Evolutionary conservation across 2,888 invertebrate genomes (phyloP).

Genomic region (Sussaba pulchella): DNA sequence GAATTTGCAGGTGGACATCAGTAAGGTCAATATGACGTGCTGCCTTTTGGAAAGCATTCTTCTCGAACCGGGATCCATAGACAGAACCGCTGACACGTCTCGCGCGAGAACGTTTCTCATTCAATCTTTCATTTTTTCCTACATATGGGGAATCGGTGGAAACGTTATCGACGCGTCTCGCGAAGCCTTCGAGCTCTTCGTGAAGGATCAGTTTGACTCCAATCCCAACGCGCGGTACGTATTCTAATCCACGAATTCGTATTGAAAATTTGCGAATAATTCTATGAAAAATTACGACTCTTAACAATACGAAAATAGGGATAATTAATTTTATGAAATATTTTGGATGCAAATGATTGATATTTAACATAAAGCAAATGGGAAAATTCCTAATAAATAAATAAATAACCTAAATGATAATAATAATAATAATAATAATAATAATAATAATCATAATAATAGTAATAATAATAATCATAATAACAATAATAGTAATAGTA

Average conservation of each 20-base stretch:
- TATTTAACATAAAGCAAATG: too few relatives aligned
- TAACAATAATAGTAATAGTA: too few relatives aligned
- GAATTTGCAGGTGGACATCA: conserved; percentile 89
- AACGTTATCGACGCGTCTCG: conserved; percentile 91
- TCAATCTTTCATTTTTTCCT: conserved; percentile 92
- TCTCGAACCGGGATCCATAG: conserved; percentile 87
- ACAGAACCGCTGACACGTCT: conserved; percentile 86
- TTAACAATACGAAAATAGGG: too few relatives aligned
- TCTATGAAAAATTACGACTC: too few relatives aligned
- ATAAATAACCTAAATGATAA: too few relatives aligned
- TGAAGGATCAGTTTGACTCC: conserved; percentile 90
- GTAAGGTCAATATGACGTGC: conserved; percentile 92
- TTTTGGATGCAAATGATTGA: too few relatives aligned
- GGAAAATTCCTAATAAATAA: too few relatives aligned
- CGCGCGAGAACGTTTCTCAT: conserved; percentile 88
- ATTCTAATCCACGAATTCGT: conserved; percentile 67
- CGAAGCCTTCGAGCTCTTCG: conserved; percentile 89
- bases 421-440: too few relatives aligned
- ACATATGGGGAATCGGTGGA: conserved; percentile 95
- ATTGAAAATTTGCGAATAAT: not conserved
- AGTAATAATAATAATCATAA: too few relatives aligned
- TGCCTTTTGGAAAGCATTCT: conserved; percentile 90
- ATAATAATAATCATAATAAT: too few relatives aligned
- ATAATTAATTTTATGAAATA: conserved; percentile 6
- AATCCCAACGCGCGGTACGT: conserved; percentile 88